Evolutionary conservation across 2,888 invertebrate species (phyloP).

Genomic region (Petrolisthes manimaculis): DNA sequence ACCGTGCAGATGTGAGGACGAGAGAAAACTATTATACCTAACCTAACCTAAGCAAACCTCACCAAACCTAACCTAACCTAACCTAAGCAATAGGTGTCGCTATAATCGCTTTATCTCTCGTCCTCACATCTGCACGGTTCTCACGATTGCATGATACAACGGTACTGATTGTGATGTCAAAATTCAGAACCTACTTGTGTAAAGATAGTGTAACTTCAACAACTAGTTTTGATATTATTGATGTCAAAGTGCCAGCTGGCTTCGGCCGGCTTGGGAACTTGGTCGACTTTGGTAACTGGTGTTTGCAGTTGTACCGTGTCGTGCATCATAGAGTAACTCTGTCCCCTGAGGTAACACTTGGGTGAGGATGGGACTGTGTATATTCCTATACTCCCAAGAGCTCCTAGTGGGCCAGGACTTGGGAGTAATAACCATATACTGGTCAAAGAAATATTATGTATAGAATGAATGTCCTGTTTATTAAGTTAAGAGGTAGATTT

Average conservation of each 20-base stretch:
- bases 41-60: too few species aligned
- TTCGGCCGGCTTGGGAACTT: slow-evolving; percentile 4
- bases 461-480: neutral
- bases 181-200: too few species aligned
- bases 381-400: slow-evolving; percentile 36
- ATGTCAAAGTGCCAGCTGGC: slow-evolving; percentile 12
- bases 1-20: too few species aligned
- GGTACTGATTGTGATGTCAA: too few species aligned
- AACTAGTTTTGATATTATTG: too few species aligned
- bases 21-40: too few species aligned
- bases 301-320: slow-evolving; percentile 37
- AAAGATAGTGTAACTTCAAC: too few species aligned
- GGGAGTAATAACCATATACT: slow-evolving; percentile 18
- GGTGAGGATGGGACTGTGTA: slow-evolving; percentile 45
- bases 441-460: neutral
- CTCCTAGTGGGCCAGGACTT: slow-evolving; percentile 21
- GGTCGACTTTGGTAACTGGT: slow-evolving; percentile 38
- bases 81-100: too few species aligned
- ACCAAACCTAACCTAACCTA: too few species aligned
- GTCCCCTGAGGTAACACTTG: slow-evolving; percentile 37
- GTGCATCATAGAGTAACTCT: slow-evolving; percentile 42
- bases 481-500: slow-evolving; percentile 18
- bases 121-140: too few species aligned
- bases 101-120: too few species aligned
- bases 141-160: too few species aligned